Conservation (phyloP, 2,797 vertebrate genomes). For the Tapera naevia region DNA sequence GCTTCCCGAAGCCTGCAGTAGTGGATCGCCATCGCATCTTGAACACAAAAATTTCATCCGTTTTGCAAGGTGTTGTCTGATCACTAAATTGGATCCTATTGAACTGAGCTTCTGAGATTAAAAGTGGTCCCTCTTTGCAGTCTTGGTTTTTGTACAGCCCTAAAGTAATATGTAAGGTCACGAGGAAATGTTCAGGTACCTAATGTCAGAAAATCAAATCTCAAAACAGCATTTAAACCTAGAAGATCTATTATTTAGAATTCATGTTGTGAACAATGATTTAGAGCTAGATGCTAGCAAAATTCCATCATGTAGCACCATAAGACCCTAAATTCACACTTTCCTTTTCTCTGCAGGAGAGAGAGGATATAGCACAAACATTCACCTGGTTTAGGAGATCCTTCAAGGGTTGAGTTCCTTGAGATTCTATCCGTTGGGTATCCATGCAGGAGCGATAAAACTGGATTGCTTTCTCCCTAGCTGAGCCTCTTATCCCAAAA, state of each 20-base stretch:
- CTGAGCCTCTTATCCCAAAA: conserved; percentile 59
- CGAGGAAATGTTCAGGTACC: not conserved
- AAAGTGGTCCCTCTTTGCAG: not conserved
- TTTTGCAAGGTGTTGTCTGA: not conserved
- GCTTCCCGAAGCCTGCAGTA: not conserved
- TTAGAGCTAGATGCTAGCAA: not conserved
- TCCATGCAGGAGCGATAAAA: conserved; percentile 90
- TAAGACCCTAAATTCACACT: not conserved
- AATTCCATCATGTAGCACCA: not conserved
- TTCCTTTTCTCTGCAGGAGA: not conserved
- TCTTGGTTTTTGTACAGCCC: not conserved
- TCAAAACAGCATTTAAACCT: not conserved
- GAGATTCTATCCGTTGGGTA: conserved; percentile 76
- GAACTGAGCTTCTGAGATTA: not conserved
- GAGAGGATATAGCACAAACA: not conserved
- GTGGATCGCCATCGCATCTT: not conserved
- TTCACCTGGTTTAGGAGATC: conserved; percentile 85
- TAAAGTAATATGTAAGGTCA: not conserved
- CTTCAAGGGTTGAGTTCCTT: conserved; percentile 81
- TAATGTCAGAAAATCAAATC: not conserved
- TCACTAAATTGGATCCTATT: not conserved
- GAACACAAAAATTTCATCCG: not conserved
- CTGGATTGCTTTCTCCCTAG: conserved; percentile 81
- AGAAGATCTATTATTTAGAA: not conserved
- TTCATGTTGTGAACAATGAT: not conserved